Base-by-base conservation (phyloP, 2,113 vertebrate species). In the Muntiacus muntjak region DNA sequence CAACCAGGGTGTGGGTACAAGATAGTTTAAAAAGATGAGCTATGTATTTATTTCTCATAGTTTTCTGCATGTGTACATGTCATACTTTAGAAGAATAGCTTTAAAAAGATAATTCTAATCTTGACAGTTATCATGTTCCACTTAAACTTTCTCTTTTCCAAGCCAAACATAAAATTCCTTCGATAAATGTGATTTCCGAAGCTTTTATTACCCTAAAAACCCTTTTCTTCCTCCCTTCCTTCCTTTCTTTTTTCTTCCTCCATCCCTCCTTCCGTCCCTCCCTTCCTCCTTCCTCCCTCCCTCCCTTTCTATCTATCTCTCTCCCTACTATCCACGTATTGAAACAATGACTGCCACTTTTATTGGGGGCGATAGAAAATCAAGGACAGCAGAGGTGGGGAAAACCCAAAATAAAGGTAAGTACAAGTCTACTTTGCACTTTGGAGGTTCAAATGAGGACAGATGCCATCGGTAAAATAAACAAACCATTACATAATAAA, bases 381-480 rank as follows among this genome's bases (percentile, higher is more conserved):
- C 54, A 81, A 67, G 93, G 67, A 47, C 45, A 71, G 30, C 12
- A 60, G n/a, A 95, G 78, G n/a, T 30, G 10, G n/a, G 43, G 45
- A 87, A 87, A 92, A 79, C 43, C 43, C 87, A 89, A 79, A 86
- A 21, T 13, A 62, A 89, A 58, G 86, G 28, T 47, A 74, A 96
- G 71, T 43, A 1, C 57, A 84, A 76, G 88, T 93, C 81, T 55
- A 91, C n/a, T 95, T 47, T 94, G 58, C 87, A 50, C 90, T 94
- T 86, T 60, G 50, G 88, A 91, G 55, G 87, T 96, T 97, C 88
- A 52, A 87, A 89, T 9, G 79, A 97, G 91, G 96, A 97, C 95
- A 98, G 97, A 89, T 95, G 96, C 94, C 91, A 97, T 95, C 93
- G 84, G 64, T 95, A 95, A 98, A 97, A 96, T 92, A 97, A 98